Conservation (phyloP, 2,888 invertebrate species). For the Metellina segmentata region DNA sequence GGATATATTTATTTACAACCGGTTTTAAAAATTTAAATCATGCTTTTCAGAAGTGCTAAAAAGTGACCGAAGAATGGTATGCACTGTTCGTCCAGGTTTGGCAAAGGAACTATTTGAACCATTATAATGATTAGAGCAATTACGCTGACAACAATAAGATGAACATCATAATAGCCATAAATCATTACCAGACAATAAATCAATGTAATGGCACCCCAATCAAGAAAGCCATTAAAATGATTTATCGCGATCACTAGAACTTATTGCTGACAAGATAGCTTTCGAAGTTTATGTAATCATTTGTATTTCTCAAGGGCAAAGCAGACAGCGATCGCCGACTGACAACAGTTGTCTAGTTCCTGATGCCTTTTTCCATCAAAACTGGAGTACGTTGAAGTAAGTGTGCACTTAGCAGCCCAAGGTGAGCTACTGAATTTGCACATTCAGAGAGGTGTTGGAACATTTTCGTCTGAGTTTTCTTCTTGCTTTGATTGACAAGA, state of each 20-base stretch:
- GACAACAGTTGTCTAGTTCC: neutral
- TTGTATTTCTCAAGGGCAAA: conserved; percentile 18
- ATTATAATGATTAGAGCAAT: conserved; percentile 42
- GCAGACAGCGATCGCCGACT: neutral
- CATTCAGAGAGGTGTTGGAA: neutral
- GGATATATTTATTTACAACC: no score
- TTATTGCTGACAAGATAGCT: conserved; percentile 53
- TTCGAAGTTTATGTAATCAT: conserved; percentile 40
- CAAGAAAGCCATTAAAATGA: conserved; percentile 60
- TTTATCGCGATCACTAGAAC: conserved; percentile 44
- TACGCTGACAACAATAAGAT: conserved; percentile 56
- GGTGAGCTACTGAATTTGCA: neutral
- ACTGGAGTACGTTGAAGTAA: neutral
- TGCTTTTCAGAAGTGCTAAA: conserved; percentile 26
- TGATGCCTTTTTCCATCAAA: conserved; percentile 5
- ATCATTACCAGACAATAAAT: conserved; percentile 53
- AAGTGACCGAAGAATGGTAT: neutral
- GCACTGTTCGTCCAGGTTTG: neutral
- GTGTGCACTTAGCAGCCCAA: neutral
- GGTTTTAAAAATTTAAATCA: neutral
- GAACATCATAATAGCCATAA: conserved; percentile 18
- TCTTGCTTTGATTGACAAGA: no score
- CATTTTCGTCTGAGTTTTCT: no score
- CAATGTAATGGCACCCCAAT: conserved; percentile 52
- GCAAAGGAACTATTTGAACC: neutral